Conservation (phyloP, 2,113 vertebrate genomes). For the Catharus bicknelli region DNA sequence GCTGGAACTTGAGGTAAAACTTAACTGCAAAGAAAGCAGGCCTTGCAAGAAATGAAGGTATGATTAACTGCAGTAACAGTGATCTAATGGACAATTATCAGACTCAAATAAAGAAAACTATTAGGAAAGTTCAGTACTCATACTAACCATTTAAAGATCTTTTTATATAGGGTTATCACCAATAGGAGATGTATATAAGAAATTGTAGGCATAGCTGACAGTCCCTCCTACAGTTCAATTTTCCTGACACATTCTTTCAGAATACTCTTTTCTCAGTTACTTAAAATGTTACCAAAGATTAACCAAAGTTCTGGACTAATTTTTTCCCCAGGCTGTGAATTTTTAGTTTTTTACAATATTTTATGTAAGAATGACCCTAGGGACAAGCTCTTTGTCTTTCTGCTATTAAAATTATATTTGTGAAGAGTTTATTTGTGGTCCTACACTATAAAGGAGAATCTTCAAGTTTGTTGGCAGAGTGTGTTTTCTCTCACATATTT, state of each 20-base stretch:
- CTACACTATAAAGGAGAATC: neutral
- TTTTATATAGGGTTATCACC: conserved; percentile 24
- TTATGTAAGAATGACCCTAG: neutral
- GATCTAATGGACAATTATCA: conserved; percentile 43
- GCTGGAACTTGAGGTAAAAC: neutral
- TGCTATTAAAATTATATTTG: neutral
- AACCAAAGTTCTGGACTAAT: neutral
- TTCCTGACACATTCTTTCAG: conserved; percentile 41
- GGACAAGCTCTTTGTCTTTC: neutral
- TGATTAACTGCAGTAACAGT: neutral
- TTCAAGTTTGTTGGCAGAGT: neutral
- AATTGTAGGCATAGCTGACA: conserved; percentile 36
- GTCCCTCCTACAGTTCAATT: conserved; percentile 58
- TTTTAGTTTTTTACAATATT: neutral
- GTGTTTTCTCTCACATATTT: neutral
- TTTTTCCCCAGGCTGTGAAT: neutral
- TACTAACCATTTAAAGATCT: neutral
- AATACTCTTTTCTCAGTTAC: conserved; percentile 10
- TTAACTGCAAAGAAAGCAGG: neutral
- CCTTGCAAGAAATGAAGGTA: neutral
- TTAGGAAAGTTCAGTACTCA: conserved; percentile 1
- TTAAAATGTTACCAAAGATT: conserved; percentile 34
- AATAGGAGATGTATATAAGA: conserved; percentile 6
- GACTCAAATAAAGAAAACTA: conserved; percentile 7
- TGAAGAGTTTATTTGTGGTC: neutral